Conservation (phyloP, 2,113 vertebrate genomes). For the Pteruthius melanotis region DNA sequence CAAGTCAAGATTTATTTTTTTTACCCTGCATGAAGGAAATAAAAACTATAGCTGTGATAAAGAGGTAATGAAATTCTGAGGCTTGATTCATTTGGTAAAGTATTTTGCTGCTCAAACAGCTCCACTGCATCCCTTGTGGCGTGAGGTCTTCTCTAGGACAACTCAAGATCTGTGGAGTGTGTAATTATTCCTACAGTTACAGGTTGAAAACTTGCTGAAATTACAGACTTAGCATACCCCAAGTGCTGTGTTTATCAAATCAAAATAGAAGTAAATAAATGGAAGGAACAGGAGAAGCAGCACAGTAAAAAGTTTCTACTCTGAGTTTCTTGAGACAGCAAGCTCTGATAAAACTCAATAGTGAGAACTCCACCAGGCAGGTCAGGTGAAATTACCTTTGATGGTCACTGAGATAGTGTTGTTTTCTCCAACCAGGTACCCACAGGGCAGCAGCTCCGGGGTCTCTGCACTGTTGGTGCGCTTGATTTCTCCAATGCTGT, state of each 20-base stretch:
- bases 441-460: slow-evolving; percentile 93
- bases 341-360: not conserved
- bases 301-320: not conserved
- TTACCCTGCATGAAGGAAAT: not conserved
- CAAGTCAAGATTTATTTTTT: not conserved
- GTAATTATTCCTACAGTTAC: not conserved
- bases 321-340: not conserved
- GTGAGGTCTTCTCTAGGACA: not conserved
- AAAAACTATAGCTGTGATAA: not conserved
- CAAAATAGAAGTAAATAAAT: not conserved
- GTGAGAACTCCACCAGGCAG: not conserved
- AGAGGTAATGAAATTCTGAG: not conserved
- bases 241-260: not conserved
- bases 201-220: not conserved
- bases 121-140: not conserved
- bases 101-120: not conserved
- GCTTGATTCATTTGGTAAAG: not conserved
- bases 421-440: slow-evolving; percentile 95
- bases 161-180: not conserved
- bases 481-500: slow-evolving; percentile 90
- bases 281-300: not conserved
- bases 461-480: slow-evolving; percentile 76
- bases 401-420: slow-evolving; percentile 90
- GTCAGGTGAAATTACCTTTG: slow-evolving; percentile 76
- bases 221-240: not conserved